These are phyloP conservation scores for Actias luna DNA, from an alignment of 2,888 invertebrate genomes.

Conservation along the genomic window DNA sequence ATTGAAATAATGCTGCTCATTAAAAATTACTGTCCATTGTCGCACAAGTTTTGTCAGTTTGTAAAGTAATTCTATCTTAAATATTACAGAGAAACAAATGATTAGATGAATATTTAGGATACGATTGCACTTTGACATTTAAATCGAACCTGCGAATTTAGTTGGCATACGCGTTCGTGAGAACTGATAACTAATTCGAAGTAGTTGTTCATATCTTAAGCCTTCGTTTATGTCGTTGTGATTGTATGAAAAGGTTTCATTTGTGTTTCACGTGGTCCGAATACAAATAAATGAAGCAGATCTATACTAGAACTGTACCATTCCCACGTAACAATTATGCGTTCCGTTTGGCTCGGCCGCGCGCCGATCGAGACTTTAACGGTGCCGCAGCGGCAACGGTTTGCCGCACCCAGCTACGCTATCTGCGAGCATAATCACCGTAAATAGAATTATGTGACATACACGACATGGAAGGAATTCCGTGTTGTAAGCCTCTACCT, in stretches of 20 bases:
- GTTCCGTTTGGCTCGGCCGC: constrained; percentile 40
- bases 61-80: too few species aligned
- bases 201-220: too few species aligned
- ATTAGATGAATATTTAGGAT: too few species aligned
- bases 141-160: too few species aligned
- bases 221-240: background rate
- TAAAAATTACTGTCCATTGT: too few species aligned
- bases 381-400: constrained; percentile 36
- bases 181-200: too few species aligned
- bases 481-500: background rate
- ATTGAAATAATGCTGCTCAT: too few species aligned
- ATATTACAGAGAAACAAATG: too few species aligned
- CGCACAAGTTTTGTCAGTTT: too few species aligned
- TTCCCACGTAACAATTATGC: constrained; percentile 59
- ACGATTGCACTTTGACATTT: too few species aligned
- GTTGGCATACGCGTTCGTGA: too few species aligned
- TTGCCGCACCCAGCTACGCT: constrained; percentile 35
- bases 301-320: constrained; percentile 22
- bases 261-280: background rate
- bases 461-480: constrained; percentile 16
- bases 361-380: constrained; percentile 34
- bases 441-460: constrained; percentile 20
- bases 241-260: background rate
- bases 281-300: background rate
- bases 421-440: constrained; percentile 27